Conservation (phyloP, 1,140 invertebrate genomes). For the Bombyx mandarina region DNA sequence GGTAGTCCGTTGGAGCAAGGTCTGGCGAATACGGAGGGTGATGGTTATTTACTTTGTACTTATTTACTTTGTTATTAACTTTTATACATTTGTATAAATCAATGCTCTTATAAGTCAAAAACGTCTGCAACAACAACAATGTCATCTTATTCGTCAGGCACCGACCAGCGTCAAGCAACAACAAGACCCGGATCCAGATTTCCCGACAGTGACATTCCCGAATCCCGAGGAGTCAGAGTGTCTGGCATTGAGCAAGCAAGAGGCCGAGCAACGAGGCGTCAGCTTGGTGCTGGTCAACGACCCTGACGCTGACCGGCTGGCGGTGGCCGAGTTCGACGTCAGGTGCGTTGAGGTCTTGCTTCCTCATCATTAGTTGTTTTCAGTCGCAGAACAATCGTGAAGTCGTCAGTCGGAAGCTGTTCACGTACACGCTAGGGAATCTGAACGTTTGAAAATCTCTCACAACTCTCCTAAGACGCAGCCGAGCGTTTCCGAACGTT, state of each 20-base stretch:
- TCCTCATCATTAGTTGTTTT: neutral
- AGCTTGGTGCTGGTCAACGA: conserved; percentile 95
- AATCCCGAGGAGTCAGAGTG: conserved; percentile 98
- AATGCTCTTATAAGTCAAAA: too few relatives aligned
- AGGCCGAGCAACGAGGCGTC: conserved; percentile 81
- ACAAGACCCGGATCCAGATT: conserved; percentile 94
- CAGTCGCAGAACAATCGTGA: neutral
- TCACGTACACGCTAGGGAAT: too few relatives aligned
- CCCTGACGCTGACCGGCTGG: conserved; percentile 97
- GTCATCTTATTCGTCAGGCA: conserved; percentile 44
- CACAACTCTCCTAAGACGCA: too few relatives aligned
- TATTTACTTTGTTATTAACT: too few relatives aligned
- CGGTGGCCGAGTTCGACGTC: conserved; percentile 85
- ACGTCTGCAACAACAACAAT: too few relatives aligned
- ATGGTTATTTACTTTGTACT: too few relatives aligned
- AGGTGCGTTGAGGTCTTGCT: conserved; percentile 17
- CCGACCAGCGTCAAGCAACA: conserved; percentile 88
- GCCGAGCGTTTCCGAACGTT: too few relatives aligned
- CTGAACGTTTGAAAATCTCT: too few relatives aligned
- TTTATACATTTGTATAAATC: too few relatives aligned
- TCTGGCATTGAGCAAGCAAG: conserved; percentile 86
- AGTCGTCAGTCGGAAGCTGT: neutral
- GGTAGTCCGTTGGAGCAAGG: too few relatives aligned
- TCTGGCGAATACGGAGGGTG: too few relatives aligned
- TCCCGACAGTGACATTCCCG: conserved; percentile 96